These are phyloP conservation scores for Drosophila malerkotliana DNA, from an alignment of 1,140 invertebrate genomes.

Conservation along the genomic window DNA sequence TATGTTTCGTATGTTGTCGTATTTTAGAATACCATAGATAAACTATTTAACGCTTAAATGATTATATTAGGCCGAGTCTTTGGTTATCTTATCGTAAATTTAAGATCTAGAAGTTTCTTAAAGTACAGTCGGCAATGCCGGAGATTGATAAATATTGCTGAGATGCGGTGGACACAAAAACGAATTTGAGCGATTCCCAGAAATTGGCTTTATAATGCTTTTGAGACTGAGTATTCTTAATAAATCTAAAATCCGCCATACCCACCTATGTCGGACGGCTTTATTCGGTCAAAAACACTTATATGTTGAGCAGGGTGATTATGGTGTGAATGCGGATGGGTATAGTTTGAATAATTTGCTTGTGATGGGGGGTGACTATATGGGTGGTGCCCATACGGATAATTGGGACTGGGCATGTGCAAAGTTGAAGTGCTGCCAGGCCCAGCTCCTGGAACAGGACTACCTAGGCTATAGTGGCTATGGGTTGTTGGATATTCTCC, in stretches of 20 bases:
- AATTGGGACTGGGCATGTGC: constrained; percentile 80
- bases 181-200: constrained; percentile 4
- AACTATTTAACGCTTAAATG: constrained; percentile 45
- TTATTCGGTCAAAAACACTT: constrained; percentile 79
- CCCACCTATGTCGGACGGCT: constrained; percentile 76
- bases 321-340: constrained; percentile 48
- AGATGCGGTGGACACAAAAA: constrained; percentile 19
- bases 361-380: constrained; percentile 55
- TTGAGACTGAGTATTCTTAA: constrained; percentile 8
- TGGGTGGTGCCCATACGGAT: constrained; percentile 61
- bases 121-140: constrained; percentile 60
- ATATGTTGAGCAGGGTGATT: constrained; percentile 68
- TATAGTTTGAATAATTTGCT: constrained; percentile 54
- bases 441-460: constrained; percentile 34
- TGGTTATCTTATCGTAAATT: constrained; percentile 68
- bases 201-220: constrained; percentile 18
- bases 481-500: constrained; percentile 26
- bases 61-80: constrained; percentile 72
- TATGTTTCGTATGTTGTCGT: constrained; percentile 17
- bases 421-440: constrained; percentile 62
- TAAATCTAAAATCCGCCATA: constrained; percentile 74
- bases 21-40: constrained; percentile 19
- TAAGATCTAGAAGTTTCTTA: constrained; percentile 57
- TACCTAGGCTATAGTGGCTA: constrained; percentile 23
- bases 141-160: constrained; percentile 71